A percentile compares a stretch with the other conserved stretches of the same genome.
Conservation (phyloP, 1,140 invertebrate genomes). For the Saxidomus purpurata region DNA sequence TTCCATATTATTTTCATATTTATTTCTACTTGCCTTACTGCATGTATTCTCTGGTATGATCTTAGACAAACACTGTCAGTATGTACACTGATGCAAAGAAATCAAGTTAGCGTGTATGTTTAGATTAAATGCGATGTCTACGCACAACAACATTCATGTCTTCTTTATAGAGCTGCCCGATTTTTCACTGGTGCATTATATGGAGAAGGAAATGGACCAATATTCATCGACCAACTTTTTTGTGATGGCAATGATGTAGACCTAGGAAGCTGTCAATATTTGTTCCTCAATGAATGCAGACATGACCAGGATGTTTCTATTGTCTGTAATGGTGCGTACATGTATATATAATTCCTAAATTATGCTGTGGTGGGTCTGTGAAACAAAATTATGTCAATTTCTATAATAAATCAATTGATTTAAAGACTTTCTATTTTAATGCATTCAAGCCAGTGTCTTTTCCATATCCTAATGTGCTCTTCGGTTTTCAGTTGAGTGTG, state of each 20-base stretch:
- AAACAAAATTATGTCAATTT: neutral
- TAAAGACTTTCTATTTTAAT: neutral
- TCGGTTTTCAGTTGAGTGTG: too few relatives aligned
- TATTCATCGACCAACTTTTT: neutral
- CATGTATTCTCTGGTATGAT: too few relatives aligned
- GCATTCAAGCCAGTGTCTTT: too few relatives aligned
- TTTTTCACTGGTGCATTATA: conserved; percentile 17
- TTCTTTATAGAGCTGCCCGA: neutral
- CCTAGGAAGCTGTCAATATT: neutral
- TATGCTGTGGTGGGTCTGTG: neutral
- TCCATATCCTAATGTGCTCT: too few relatives aligned
- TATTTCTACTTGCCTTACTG: too few relatives aligned
- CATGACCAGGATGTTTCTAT: neutral
- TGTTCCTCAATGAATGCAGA: too few relatives aligned
- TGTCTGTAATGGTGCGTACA: neutral
- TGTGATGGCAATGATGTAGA: neutral
- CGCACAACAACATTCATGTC: too few relatives aligned
- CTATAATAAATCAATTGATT: neutral
- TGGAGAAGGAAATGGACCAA: conserved; percentile 24
- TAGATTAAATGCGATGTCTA: too few relatives aligned
- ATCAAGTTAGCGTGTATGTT: too few relatives aligned
- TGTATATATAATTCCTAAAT: neutral
- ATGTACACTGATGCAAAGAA: too few relatives aligned
- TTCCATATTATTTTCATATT: too few relatives aligned
- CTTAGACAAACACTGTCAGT: too few relatives aligned